Evolutionary conservation across 2,797 vertebrate genomes (phyloP).

Genomic region (Crenichthys baileyi): DNA sequence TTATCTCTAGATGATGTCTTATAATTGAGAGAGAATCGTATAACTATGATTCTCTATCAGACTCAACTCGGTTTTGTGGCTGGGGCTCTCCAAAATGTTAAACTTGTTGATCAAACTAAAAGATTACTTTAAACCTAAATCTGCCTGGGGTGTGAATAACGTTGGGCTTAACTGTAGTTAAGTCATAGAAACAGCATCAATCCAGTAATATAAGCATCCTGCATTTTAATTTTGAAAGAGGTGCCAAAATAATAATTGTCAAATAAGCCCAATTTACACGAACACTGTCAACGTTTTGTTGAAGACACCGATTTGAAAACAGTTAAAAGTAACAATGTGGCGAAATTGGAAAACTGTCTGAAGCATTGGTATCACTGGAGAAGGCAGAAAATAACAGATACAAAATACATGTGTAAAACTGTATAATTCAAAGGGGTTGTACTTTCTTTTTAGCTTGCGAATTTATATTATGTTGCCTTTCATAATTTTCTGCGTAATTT

Average conservation of each 20-base stretch:
- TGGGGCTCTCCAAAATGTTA: not conserved
- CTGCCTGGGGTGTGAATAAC: not conserved
- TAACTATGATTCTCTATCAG: not conserved
- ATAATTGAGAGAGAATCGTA: not conserved
- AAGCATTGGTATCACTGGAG: not conserved
- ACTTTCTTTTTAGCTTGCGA: not conserved
- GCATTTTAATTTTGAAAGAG: not conserved
- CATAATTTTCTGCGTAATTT: not conserved
- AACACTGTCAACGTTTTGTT: not conserved
- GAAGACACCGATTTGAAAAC: not conserved
- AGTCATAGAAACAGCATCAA: not conserved
- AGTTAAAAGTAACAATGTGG: not conserved
- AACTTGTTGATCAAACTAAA: not conserved
- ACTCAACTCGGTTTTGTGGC: not conserved
- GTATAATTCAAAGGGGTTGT: not conserved
- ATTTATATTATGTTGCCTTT: not conserved
- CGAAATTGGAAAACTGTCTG: too few relatives aligned
- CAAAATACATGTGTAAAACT: not conserved
- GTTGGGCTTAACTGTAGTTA: not conserved
- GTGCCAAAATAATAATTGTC: not conserved
- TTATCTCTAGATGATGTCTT: not conserved
- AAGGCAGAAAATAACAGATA: not conserved
- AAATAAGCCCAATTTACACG: not conserved
- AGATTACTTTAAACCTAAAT: not conserved
- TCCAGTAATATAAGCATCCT: not conserved